These are phyloP conservation scores for Pelecanus crispus DNA, from an alignment of 2,113 vertebrate genomes.

Conservation along the genomic window DNA sequence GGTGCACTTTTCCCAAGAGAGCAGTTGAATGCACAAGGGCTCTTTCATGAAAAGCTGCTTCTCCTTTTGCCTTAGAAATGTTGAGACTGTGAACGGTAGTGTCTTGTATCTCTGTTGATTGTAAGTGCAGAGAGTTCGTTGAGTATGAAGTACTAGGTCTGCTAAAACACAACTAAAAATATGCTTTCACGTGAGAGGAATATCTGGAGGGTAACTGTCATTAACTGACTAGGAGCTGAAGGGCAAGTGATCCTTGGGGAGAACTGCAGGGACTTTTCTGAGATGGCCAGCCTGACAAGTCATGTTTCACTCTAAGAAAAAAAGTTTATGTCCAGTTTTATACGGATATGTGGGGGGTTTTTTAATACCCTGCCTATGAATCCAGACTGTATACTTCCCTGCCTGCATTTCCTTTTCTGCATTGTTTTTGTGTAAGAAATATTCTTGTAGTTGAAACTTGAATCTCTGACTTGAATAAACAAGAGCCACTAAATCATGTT, in stretches of 20 bases:
- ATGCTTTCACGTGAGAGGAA: background rate
- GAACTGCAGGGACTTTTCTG: background rate
- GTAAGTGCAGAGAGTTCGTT: background rate
- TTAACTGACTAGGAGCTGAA: background rate
- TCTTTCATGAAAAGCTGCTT: background rate
- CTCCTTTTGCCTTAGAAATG: background rate
- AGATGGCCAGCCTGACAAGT: background rate
- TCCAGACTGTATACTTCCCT: background rate
- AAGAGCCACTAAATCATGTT: background rate
- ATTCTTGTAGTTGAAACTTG: background rate
- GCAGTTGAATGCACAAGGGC: background rate
- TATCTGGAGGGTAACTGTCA: background rate
- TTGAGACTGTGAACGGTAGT: background rate
- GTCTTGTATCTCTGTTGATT: background rate
- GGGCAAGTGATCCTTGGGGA: background rate
- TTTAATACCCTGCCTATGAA: background rate
- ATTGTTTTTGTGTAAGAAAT: background rate
- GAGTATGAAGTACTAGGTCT: background rate
- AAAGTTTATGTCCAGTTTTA: background rate
- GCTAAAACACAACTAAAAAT: background rate
- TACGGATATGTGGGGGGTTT: background rate
- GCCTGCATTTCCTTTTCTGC: background rate
- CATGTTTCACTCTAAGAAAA: background rate
- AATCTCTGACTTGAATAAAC: background rate
- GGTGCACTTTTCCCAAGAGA: background rate